Evolutionary conservation across 1,140 invertebrate species (phyloP), one percentile per base, ranked within the genome.

Genomic region (Phocides pigmalion): DNA sequence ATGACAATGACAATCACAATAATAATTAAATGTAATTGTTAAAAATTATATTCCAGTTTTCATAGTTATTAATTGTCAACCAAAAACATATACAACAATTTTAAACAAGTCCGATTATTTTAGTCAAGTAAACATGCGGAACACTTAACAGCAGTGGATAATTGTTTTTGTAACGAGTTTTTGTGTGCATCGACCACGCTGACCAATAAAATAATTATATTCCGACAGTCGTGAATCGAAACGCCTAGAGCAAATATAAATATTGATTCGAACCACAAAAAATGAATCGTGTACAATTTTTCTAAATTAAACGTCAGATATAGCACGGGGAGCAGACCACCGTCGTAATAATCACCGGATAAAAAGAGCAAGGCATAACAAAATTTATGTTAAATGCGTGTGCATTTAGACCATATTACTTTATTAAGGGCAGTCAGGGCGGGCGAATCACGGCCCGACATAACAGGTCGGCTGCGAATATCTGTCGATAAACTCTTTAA

Each of bases 391-490:
- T 87, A 83, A 87, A 85, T 82, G 83, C 84, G 83, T 83, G 83
- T 80, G 74, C 82, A 84, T 91, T 91, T 89, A 85, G 89, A 87
- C 81, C 75, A 82, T 89, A 91, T 88, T 87, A 86, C 85, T 91
- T 91, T 91, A 89, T 91, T 83, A 88, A 87, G 82, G 74, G 79
- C 84, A 75, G 70, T 70, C 82, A 71, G 75, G 76, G 80, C 82
- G 84, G 84, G 77, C 83, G 82, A 74, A 77, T 72, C 81, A 70
- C 72, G 68, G 70, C 50, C 68, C 54, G 25, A 67, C 78, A 81
- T 74, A 69, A 79, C 74, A 74, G 72, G 58, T 65, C 72, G 54
- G 67, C 64, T 68, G 75, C 75, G 75, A 79, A 82, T 82, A 81
- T 79, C 68, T 65, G 67, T 72, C 76, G 79, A 82, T 87, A 82